These are phyloP conservation scores for Tetropium fuscum DNA, from an alignment of 2,888 invertebrate species.

Conservation along the genomic window DNA sequence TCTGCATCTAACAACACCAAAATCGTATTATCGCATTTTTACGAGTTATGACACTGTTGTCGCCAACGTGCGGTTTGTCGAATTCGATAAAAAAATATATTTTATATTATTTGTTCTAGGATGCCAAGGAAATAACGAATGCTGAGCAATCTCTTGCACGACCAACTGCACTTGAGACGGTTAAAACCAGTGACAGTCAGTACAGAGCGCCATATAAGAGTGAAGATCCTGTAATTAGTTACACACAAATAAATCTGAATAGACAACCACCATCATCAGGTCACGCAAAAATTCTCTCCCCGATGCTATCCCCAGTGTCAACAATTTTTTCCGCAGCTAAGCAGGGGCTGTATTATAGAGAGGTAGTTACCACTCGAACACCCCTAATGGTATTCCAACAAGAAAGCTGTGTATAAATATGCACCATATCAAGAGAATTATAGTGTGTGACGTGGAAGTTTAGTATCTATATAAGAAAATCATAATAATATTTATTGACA, in stretches of 20 bases:
- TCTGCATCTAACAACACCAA: too few species aligned
- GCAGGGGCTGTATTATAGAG: slow-evolving; percentile 69
- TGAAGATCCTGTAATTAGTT: slow-evolving; percentile 78
- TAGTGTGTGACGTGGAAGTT: too few species aligned
- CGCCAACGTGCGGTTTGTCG: too few species aligned
- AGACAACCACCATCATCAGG: slow-evolving; percentile 67
- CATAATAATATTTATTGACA: too few species aligned
- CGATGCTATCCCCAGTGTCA: slow-evolving; percentile 66
- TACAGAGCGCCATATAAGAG: slow-evolving; percentile 61
- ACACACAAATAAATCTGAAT: slow-evolving; percentile 80
- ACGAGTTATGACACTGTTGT: too few species aligned
- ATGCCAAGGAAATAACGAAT: slow-evolving; percentile 71
- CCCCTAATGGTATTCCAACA: slow-evolving; percentile 77
- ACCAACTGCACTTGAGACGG: slow-evolving; percentile 68
- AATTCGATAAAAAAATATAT: too few species aligned
- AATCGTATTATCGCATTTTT: too few species aligned
- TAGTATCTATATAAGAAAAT: too few species aligned
- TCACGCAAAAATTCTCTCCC: slow-evolving; percentile 64
- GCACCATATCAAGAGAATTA: too few species aligned
- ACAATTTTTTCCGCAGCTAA: slow-evolving; percentile 60
- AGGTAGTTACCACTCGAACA: slow-evolving; percentile 78
- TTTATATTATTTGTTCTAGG: slow-evolving; percentile 50
- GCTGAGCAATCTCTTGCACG: slow-evolving; percentile 72
- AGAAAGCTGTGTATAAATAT: slow-evolving; percentile 79
- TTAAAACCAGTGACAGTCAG: slow-evolving; percentile 62